Evolutionary conservation across 2,113 vertebrate species (phyloP).

Genomic region (Machaerirhynchus nigripectus): DNA sequence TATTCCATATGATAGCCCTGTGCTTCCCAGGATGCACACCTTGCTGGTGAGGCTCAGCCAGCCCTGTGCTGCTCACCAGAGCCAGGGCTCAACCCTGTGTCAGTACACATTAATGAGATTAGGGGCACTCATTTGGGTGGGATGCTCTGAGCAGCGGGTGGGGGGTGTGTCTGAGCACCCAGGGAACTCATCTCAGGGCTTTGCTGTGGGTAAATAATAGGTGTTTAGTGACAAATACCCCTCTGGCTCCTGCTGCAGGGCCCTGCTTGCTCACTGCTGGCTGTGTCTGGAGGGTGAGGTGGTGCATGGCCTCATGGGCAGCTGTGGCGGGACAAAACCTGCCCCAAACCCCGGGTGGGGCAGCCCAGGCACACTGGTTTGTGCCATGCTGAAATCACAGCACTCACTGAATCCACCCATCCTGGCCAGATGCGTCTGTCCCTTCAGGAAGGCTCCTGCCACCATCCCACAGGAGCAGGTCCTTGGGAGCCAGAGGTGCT

Average conservation of each 20-base stretch:
- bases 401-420: accelerated
- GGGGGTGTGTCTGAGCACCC: no score
- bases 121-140: neutral
- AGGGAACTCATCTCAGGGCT: neutral
- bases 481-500: neutral
- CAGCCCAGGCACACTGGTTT: neutral
- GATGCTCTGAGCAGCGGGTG: neutral
- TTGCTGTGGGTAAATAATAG: accelerated
- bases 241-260: neutral
- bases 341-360: neutral
- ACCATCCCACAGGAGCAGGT: neutral
- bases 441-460: neutral
- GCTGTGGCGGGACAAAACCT: neutral
- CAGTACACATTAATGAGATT: neutral
- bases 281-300: neutral
- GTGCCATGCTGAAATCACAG: neutral
- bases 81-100: neutral
- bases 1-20: conserved; percentile 54
- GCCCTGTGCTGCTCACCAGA: neutral
- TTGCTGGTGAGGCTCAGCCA: neutral
- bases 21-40: neutral
- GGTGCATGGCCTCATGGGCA: accelerated
- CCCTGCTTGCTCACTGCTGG: neutral
- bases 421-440: neutral
- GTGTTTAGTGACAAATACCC: neutral